phyloP scores from a whole-genome alignment of 1,140 invertebrate genomes.

The Drosophila mayri region DNA sequence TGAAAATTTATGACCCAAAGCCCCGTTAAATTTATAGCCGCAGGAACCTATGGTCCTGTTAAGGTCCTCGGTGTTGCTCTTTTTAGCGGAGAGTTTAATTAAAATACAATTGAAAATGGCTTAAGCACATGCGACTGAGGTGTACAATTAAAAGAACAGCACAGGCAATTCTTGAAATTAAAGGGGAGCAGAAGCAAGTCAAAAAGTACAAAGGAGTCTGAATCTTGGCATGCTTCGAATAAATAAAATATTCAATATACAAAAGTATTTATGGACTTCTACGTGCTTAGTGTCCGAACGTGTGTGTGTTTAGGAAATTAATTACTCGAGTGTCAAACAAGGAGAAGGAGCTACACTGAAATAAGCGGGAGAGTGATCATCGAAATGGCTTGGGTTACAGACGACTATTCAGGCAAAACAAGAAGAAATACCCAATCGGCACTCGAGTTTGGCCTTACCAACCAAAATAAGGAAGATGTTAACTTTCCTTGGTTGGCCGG shows the following conservation, averaged over 20 bases:
- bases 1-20: constrained; percentile 76
- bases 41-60: constrained; percentile 23
- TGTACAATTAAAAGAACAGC: constrained; percentile 13
- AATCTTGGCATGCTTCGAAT: constrained; percentile 57
- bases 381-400: not conserved
- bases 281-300: constrained; percentile 19
- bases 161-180: constrained; percentile 36
- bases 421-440: constrained; percentile 4
- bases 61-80: constrained; percentile 2
- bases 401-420: not conserved
- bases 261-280: constrained; percentile 57
- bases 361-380: constrained; percentile 11
- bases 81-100: constrained; percentile 24
- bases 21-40: constrained; percentile 68
- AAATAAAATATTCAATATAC: constrained; percentile 77
- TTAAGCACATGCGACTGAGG: constrained; percentile 69
- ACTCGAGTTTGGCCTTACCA: not conserved
- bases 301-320: constrained; percentile 66
- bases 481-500: constrained; percentile 64
- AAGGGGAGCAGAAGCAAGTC: not conserved
- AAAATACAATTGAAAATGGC: constrained; percentile 70
- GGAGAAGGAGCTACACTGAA: not conserved
- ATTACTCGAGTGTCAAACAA: constrained; percentile 51
- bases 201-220: constrained; percentile 18
- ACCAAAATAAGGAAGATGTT: constrained; percentile 11